Evolutionary conservation across 1,140 invertebrate genomes (phyloP).

Genomic region (Macrocentrus cingulum): DNA sequence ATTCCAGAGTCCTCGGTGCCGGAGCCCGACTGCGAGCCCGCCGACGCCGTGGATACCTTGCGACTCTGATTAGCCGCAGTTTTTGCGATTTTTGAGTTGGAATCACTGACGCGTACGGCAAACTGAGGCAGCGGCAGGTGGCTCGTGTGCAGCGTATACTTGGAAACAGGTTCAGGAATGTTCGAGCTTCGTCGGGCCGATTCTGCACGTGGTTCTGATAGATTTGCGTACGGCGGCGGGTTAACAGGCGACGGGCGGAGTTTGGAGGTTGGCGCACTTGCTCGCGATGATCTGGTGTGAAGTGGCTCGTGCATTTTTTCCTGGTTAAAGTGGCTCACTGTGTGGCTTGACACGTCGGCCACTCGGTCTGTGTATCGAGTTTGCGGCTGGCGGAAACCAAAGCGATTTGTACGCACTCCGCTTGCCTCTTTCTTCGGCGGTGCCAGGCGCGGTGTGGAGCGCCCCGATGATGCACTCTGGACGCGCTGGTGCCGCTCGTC

Average conservation of each 20-base stretch:
- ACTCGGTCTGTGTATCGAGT: constrained; percentile 56
- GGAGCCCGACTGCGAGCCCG: constrained; percentile 57
- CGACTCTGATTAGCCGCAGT: constrained; percentile 67
- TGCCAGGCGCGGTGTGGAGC: constrained; percentile 57
- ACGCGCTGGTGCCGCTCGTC: constrained; percentile 35
- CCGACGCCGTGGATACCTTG: constrained; percentile 47
- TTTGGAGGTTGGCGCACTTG: constrained; percentile 28
- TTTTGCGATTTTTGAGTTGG: constrained; percentile 68
- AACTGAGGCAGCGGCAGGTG: constrained; percentile 73
- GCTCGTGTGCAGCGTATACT: constrained; percentile 73
- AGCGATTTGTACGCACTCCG: constrained; percentile 56
- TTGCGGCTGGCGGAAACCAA: constrained; percentile 57
- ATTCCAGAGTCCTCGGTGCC: constrained; percentile 66
- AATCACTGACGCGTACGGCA: constrained; percentile 66
- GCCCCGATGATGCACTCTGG: constrained; percentile 50
- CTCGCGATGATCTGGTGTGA: constrained; percentile 22
- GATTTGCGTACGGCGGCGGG: constrained; percentile 25
- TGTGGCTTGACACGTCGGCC: constrained; percentile 49
- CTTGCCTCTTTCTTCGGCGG: constrained; percentile 59
- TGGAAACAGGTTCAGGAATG: constrained; percentile 50
- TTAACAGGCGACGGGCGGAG: constrained; percentile 38
- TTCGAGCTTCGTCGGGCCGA: constrained; percentile 31
- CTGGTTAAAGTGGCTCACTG: constrained; percentile 42
- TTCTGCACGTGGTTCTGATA: constrained; percentile 30
- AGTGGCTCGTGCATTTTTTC: constrained; percentile 35